Base-by-base conservation (phyloP, 2,888 invertebrate genomes). In the Rosalia funebris region DNA sequence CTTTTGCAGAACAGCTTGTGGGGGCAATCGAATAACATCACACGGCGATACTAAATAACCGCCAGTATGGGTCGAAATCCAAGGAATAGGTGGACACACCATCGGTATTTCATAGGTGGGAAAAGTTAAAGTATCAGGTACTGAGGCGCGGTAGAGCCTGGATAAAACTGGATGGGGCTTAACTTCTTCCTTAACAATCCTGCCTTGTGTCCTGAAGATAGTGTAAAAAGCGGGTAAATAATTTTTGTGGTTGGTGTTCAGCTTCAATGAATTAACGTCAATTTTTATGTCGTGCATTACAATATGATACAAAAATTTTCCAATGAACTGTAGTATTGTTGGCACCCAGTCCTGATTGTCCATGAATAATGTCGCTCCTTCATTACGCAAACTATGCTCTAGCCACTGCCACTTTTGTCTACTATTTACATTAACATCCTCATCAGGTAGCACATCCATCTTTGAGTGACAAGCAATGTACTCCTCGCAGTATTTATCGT, bases 291-390 rank as follows among this genome's bases (percentile, higher is more conserved):
- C 93, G 54, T 91, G 88, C 76, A 95, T 86, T 10, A 96, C 88
- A 41, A 96, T 92, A 69, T 92, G 90, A 77, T 93, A 95, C 0
- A 97, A 83, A 79, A 95, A 93, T 73, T 90, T 90, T 34, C 96
- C 96, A 45, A 96, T 83, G 39, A 85, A 86, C 47, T 82, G 79
- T 7, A 89, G 78, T 44, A 90, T 85, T 60, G 86, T 84, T 9
- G 83, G 77, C 0, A 91, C 89, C 95, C 94, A 95, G 0, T 82
- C 77, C 9, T 83, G 82, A 65, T 89, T 79, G 47, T 77, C 78
- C 71, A 77, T 77, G 4, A 62, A 32, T 36, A 80, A 69, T 1
- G 79, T 77, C 0, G 79, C 71, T 2, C 80, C 81, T 3, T 62
- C 46, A 9, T n/a, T 10, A 53, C 70, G 72, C 12, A 67, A 64